These are phyloP conservation scores for Oligia fasciuncula DNA, from an alignment of 2,888 invertebrate species.

Conservation along the genomic window DNA sequence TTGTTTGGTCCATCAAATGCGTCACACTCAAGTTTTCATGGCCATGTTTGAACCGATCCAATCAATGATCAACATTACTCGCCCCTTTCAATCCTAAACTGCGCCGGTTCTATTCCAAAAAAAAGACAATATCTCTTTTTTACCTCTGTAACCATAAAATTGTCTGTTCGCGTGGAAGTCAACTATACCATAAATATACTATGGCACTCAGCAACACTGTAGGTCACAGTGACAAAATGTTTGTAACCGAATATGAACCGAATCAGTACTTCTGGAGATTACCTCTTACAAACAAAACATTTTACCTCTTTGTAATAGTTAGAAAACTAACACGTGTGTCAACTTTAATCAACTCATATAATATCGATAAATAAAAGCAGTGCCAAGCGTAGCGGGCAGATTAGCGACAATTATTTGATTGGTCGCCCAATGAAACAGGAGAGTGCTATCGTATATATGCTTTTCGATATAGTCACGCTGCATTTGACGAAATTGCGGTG, in stretches of 20 bases:
- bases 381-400: slow-evolving; percentile 59
- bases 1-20: background rate
- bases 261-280: background rate
- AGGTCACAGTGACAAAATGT: background rate
- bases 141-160: too few relatives aligned
- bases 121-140: too few relatives aligned
- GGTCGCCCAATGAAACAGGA: slow-evolving; percentile 75
- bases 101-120: too few relatives aligned
- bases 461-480: slow-evolving; percentile 47
- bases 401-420: slow-evolving; percentile 75
- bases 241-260: background rate
- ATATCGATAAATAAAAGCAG: slow-evolving; percentile 62
- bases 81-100: too few relatives aligned
- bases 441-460: slow-evolving; percentile 62
- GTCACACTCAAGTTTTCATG: background rate
- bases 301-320: too few relatives aligned
- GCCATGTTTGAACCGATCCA: background rate
- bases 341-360: slow-evolving; percentile 60
- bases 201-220: background rate
- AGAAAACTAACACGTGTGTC: slow-evolving; percentile 32
- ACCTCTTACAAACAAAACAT: background rate
- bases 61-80: too few relatives aligned
- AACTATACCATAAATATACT: background rate
- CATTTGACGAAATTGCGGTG: slow-evolving; percentile 28
- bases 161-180: too few relatives aligned